These are phyloP conservation scores for Thecophora atra DNA, from an alignment of 2,888 invertebrate genomes.

Conservation along the genomic window DNA sequence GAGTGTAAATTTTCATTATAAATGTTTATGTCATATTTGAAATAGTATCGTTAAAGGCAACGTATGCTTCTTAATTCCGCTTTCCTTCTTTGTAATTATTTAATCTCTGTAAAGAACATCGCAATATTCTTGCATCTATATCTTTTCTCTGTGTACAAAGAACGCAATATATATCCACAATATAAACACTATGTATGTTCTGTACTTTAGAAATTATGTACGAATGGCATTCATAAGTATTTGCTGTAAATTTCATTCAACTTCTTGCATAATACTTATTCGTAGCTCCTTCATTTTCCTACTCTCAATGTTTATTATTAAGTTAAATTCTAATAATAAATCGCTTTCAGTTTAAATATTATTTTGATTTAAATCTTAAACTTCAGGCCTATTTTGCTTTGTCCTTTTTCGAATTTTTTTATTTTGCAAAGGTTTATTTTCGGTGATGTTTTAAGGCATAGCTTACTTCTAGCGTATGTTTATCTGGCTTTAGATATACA, in stretches of 20 bases:
- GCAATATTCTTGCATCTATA: too few relatives aligned
- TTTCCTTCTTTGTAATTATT: too few relatives aligned
- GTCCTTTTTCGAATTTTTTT: conserved; percentile 37
- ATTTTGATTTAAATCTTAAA: conserved; percentile 12
- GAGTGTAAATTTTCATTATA: too few relatives aligned
- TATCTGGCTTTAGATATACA: neutral
- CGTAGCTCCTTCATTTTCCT: neutral
- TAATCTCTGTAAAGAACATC: too few relatives aligned
- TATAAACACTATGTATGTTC: conserved; percentile 30
- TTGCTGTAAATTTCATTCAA: conserved; percentile 58
- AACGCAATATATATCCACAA: conserved; percentile 36
- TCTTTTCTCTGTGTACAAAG: conserved; percentile 34
- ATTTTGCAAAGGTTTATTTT: conserved; percentile 30
- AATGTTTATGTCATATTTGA: too few relatives aligned
- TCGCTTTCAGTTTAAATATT: conserved; percentile 22
- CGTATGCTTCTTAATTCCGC: too few relatives aligned
- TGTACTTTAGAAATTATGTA: conserved; percentile 38
- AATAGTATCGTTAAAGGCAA: too few relatives aligned
- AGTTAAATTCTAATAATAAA: conserved; percentile 13
- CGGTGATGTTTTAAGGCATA: conserved; percentile 49
- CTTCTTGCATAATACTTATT: conserved; percentile 29
- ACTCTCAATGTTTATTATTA: conserved; percentile 38
- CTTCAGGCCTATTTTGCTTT: conserved; percentile 20
- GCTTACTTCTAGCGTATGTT: neutral
- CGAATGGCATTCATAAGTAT: conserved; percentile 49